Evolutionary conservation across 1,140 invertebrate species (phyloP), one percentile per base, ranked within the genome.

Genomic region (Drosophila kohkoa): DNA sequence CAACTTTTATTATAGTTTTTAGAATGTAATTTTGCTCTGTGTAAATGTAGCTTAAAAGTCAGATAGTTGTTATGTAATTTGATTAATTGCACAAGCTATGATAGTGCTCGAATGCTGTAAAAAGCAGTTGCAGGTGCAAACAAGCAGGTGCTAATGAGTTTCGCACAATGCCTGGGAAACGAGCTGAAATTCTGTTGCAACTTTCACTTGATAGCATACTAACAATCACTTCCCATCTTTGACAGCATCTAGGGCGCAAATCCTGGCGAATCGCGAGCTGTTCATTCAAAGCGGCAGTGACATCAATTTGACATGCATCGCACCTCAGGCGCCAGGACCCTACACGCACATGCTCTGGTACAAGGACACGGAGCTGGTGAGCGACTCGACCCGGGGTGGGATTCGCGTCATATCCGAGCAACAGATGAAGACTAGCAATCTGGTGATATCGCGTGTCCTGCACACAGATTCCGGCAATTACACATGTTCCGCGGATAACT

Each of bases 301-400:
- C 94, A 97, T 98, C 91, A 98, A 98, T 93, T 94, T 98, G 81
- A 98, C 97, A 55, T 98, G 97, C 93, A 94, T 97, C 71, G 97
- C 97, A 5, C 94, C 95, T 74, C 96, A 97, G 91, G 97, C 96
- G 28, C 96, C 97, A 0, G 96, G 97, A 75, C 97, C 97, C n/a
- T 97, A 97, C 43, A 95, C 95, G 80, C 98, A 97, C 93, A 98
- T 98, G 92, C 97, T 97, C 92, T 98, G 97, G 97, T 97, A 98
- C 92, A 96, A 96, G 78, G 97, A 96, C 49, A 95, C 95, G 8
- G 95, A 96, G 90, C 96, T 98, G 70, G 96, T 98, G 91, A 98
- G 98, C 93, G 98, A 98, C 92, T 96, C 96, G 57, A 95, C 96
- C 82, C 94, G 96, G 11, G 96, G 96, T 41, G 96, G 97, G 46